Base-by-base conservation (phyloP, 2,797 vertebrate species). In the Loris lydekkerianus region DNA sequence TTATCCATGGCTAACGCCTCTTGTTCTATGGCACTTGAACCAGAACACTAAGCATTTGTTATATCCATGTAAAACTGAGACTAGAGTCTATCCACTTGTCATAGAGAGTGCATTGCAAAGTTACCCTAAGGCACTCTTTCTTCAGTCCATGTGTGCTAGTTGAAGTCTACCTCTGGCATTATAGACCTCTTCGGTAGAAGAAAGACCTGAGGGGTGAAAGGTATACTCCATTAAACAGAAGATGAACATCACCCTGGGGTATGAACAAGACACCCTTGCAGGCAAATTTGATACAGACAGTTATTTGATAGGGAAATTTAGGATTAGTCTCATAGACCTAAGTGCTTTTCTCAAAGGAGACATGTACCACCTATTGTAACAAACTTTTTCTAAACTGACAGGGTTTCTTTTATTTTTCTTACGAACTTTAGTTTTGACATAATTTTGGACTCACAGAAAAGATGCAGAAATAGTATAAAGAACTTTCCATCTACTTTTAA, bases 231-330 rank as follows among this genome's bases (percentile, higher is more conserved):
- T 98, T 93, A 97, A 97, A 0, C 93, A 97, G 0, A 61, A 98
- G 0, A 98, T 96, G 0, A 98, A 97, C 23, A 90, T 99, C 4
- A 43, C 98, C 43, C 96, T 99, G 53, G 98, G 98, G 0, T 98
- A 99, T 97, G 98, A 99, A 11, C 98, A 98, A 0, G 98, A 98
- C 63, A 96, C 96, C 27, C 98, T 98, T 34, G 93, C 98, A 58
- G 98, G 98, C 0, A 95, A 97, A 4, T 97, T 98, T 0, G 97
- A 98, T 2, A 70, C 1, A 29, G 67, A 31, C 98, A 98, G 97
- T 98, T 98, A 94, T 99, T 99, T 0, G 85, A 98, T 0, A 98
- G 98, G 1, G 98, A 99, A 91, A 96, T 99, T 56, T 98, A 98
- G 0, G 98, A 98, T 3, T 94, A 99, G 77, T 98, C 98, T 61